Base-by-base conservation (phyloP, 2,888 invertebrate species). In the Hypena proboscidalis region DNA sequence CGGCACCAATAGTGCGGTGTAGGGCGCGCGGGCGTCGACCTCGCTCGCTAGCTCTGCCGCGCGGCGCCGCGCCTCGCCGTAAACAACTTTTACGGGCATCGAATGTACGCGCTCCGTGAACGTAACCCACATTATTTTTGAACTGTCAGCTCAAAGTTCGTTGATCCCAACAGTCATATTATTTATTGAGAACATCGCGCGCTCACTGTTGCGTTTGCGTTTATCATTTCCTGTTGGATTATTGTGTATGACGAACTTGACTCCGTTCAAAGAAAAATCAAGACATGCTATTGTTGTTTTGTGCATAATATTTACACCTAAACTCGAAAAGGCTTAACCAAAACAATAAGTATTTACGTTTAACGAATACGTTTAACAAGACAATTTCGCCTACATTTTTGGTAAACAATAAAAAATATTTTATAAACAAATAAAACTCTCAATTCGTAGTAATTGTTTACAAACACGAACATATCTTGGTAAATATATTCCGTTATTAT, bases 91-190 rank as follows among this genome's bases (percentile, higher is more conserved):
- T 88, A 89, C 89, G 88, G 88, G 80, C 87, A 82, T 80, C 82
- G 79, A 85, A 84, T 85, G 87, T 87, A 88, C 86, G 82, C 87
- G 86, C 87, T 78, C 86, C 88, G 83, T 85, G 88, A 90, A 84
- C 90, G 89, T 90, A 90, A 89, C 90, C 90, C 80, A 90, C 88
- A 89, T 90, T 84, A 89, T 87, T 89, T 90, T 90, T 88, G 86
- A 88, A 85, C 87, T 88, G 90, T 88, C 88, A 87, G 89, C 86
- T 84, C 73, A 70, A 78, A 82, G 90, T 86, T 89, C 90, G 80
- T 83, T 85, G 90, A 83, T 79, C 90, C 76, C 83, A 70, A 68
- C 77, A 77, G 80, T 81, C 77, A 79, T 82, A 83, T 61, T 61
- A 61, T 86, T 87, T 88, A 88, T 85, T 83, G 85, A 79, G 86